Evolutionary conservation across 2,888 invertebrate genomes (phyloP).

Genomic region (Mechanitis messenoides): DNA sequence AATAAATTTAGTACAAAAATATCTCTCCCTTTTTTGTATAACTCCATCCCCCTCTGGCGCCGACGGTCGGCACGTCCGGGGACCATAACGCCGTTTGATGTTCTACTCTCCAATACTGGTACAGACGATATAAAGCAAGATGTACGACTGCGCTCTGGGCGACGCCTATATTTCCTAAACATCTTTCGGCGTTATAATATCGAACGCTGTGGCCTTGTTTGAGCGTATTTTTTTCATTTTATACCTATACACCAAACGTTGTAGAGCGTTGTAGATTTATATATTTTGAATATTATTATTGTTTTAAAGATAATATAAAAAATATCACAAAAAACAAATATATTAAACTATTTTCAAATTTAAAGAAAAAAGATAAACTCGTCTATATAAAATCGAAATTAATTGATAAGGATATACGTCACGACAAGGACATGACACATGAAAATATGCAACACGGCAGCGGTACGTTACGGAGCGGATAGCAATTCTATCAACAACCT

Average conservation of each 20-base stretch:
- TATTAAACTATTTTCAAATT: no score
- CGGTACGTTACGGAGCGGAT: constrained; percentile 73
- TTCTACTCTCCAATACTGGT: constrained; percentile 76
- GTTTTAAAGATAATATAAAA: no score
- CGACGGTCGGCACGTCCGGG: constrained; percentile 70
- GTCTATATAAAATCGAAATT: no score
- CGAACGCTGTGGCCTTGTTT: constrained; percentile 61
- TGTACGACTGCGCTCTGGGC: constrained; percentile 74
- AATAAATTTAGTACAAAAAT: constrained; percentile 70
- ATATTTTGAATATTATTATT: neutral
- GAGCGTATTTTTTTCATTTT: constrained; percentile 39
- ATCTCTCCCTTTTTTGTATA: constrained; percentile 48
- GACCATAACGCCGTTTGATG: constrained; percentile 75
- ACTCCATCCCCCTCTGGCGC: constrained; percentile 52
- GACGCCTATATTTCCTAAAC: constrained; percentile 76
- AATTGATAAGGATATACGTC: constrained; percentile 32
- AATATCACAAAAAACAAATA: no score
- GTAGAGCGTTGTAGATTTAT: neutral
- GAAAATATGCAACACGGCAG: constrained; percentile 74
- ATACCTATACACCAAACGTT: neutral
- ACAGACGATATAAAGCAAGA: constrained; percentile 69
- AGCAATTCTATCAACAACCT: constrained; percentile 77
- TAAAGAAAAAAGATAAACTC: no score
- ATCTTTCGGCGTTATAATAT: constrained; percentile 70
- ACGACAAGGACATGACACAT: constrained; percentile 58